Base-by-base conservation (phyloP, 2,113 vertebrate genomes). In the Lota lota region DNA sequence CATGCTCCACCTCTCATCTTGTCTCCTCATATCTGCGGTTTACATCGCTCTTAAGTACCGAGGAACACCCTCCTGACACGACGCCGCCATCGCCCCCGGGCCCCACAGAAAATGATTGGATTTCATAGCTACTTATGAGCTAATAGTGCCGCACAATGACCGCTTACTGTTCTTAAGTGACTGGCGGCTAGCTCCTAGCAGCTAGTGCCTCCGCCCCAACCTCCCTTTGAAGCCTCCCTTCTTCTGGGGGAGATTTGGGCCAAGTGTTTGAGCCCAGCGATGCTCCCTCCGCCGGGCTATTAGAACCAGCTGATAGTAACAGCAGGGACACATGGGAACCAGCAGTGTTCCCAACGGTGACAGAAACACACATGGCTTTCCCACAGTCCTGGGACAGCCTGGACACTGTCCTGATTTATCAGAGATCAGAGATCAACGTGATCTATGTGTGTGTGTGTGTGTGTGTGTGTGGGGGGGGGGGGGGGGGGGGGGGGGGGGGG, bases 81-180 rank as follows among this genome's bases (percentile, higher is more conserved):
- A 77, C 79, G 92, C 85, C 83, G 77, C 89, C 28, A 5, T 28
- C 28, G 88, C 87, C 87, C 91, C 90, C 67, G 68, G 89, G 89
- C 90, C 87, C 83, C 12, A 8, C 28, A 84, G 86, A 83, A 83
- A 82, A 86, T 88, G 86, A 92, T 89, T 93, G 88, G 92, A 89
- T 92, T 93, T 93, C 88, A 90, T 86, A 88, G 86, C 90, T 91
- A 88, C 89, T 87, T 90, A 87, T 82, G 64, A 83, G 80, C 87
- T 92, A 91, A 90, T 71, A 81, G 88, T 82, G 70, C 86, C 82
- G 85, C 86, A 86, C 60, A 82, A 87, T 83, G 84, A 82, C 80
- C 82, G 66, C 86, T 90, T 82, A 84, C 79, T 87, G 83, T 85
- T 86, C 86, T 87, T 79, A 88, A 88, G 83, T 89, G 85, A 88